Percentiles rank a stretch among this genome's conserved stretches.
Evolutionary conservation across 92 coral and sea anemone genomes (phyloP).

Genomic region (Heliopora coerulea): DNA sequence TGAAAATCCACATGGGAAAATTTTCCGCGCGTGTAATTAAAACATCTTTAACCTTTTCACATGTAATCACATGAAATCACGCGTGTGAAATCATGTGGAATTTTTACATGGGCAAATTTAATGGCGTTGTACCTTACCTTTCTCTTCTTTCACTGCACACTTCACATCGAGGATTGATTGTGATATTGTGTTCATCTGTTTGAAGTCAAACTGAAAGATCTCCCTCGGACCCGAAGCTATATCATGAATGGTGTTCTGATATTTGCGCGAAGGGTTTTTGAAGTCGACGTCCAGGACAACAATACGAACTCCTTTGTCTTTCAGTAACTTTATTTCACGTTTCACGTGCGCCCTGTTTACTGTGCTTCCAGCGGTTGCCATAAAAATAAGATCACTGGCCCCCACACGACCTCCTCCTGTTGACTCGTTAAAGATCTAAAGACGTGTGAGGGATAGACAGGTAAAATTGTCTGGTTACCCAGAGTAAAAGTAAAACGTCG

Average conservation of each 20-base stretch:
- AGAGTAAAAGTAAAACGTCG: too few species aligned
- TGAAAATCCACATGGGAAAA: too few species aligned
- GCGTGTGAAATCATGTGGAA: too few species aligned
- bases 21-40: too few species aligned
- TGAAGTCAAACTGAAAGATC: conserved; percentile 22
- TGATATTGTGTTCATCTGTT: background rate
- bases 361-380: conserved; percentile 21
- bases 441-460: background rate
- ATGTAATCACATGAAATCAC: too few species aligned
- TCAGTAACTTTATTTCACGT: conserved; percentile 3
- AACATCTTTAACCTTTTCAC: too few species aligned
- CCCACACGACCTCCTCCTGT: conserved; percentile 23
- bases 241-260: conserved; percentile 17
- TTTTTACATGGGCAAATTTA: background rate
- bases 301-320: conserved; percentile 16
- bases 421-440: conserved; percentile 22
- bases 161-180: conserved; percentile 9
- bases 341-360: background rate
- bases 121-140: background rate
- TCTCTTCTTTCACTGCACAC: conserved; percentile 4
- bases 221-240: conserved; percentile 30
- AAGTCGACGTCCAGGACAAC: conserved; percentile 25
- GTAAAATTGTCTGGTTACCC: background rate
- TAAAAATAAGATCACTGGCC: conserved; percentile 22
- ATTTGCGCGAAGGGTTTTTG: background rate